These are phyloP conservation scores for Nasonia longicornis DNA, from an alignment of 1,140 invertebrate genomes.

Conservation along the genomic window DNA sequence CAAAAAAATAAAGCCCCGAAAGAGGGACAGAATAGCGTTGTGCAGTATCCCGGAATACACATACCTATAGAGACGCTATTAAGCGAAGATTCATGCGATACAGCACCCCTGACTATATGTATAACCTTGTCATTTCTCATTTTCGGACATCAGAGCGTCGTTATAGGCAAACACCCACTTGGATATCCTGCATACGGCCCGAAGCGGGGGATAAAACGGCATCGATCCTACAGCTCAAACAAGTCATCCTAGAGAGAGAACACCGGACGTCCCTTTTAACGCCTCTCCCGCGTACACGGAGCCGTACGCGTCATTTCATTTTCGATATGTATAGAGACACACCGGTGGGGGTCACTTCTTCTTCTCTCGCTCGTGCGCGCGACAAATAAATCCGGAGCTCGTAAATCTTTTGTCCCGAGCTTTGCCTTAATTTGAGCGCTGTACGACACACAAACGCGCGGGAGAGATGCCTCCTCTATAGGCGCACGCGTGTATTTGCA, in stretches of 20 bases:
- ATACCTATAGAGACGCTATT: too few species aligned
- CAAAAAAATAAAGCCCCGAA: too few species aligned
- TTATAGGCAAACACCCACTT: neutral
- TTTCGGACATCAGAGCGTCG: neutral
- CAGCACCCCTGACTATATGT: too few species aligned
- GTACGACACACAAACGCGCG: too few species aligned
- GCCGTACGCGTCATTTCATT: neutral
- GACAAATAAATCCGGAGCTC: neutral
- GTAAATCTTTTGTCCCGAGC: neutral
- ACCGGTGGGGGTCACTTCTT: neutral
- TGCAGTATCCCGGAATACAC: too few species aligned
- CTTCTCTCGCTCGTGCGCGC: neutral
- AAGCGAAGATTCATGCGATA: too few species aligned
- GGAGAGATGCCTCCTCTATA: too few species aligned
- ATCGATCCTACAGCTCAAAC: conserved; percentile 3
- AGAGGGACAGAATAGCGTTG: too few species aligned
- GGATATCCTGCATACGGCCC: neutral
- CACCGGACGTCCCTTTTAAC: neutral
- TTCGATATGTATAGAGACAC: too few species aligned
- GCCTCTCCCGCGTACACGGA: neutral
- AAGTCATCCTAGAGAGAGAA: neutral
- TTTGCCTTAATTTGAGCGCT: neutral
- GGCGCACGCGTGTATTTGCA: neutral
- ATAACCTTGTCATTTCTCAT: neutral
- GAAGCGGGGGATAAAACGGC: neutral